Evolutionary conservation across 1,140 invertebrate species (phyloP).

Genomic region (Zaprionus camerounensis): DNA sequence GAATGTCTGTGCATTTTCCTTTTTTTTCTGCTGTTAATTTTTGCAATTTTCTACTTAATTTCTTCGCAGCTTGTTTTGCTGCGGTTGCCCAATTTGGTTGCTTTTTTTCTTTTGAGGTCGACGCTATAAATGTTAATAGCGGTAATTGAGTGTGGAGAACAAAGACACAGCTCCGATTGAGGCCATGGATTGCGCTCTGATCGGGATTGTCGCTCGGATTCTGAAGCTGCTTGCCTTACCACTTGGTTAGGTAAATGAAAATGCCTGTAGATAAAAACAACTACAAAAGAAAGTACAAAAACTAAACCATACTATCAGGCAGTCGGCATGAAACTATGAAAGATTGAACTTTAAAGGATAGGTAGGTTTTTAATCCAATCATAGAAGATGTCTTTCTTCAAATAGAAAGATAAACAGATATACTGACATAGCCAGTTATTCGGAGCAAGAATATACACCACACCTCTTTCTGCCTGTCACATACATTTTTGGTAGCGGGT

Average conservation of each 20-base stretch:
- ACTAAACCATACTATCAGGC: too few relatives aligned
- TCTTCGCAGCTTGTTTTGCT: slow-evolving; percentile 57
- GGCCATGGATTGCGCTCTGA: neutral
- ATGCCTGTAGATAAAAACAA: slow-evolving; percentile 12
- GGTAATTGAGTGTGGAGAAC: slow-evolving; percentile 51
- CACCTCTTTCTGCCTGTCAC: too few relatives aligned
- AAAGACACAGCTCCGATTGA: slow-evolving; percentile 27
- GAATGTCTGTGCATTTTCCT: slow-evolving; percentile 48
- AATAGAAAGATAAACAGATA: too few relatives aligned
- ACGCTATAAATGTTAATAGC: slow-evolving; percentile 67
- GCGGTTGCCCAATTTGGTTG: slow-evolving; percentile 20
- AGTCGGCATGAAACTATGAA: too few relatives aligned
- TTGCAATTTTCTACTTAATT: slow-evolving; percentile 81
- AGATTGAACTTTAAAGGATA: too few relatives aligned
- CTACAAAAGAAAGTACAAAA: neutral
- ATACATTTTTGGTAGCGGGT: too few relatives aligned
- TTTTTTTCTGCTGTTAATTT: slow-evolving; percentile 68
- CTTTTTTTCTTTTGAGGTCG: slow-evolving; percentile 50
- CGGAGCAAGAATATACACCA: too few relatives aligned
- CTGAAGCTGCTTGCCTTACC: slow-evolving; percentile 4
- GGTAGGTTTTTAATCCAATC: too few relatives aligned
- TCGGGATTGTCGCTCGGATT: neutral
- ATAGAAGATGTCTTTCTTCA: too few relatives aligned
- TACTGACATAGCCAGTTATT: too few relatives aligned
- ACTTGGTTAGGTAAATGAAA: slow-evolving; percentile 23